Base-by-base conservation (phyloP, 2,797 vertebrate genomes). In the Mormyrops attenuatus region DNA sequence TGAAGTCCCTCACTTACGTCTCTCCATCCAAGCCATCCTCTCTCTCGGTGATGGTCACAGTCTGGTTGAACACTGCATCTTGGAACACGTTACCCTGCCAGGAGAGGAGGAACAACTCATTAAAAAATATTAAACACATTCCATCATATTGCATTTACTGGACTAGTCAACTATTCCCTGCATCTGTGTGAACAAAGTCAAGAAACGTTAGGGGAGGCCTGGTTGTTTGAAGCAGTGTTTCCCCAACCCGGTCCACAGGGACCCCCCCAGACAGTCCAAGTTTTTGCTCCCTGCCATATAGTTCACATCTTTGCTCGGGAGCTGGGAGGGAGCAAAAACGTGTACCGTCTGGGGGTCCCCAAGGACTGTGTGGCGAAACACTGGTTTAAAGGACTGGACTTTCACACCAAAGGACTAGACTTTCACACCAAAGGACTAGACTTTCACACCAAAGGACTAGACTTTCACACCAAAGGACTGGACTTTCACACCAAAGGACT, bases 1-100 rank as follows among this genome's bases (percentile, higher is more conserved):
- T n/a, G 38, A 63, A 15, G 3, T 34, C 50, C 47, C 20, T 20
- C 89, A 94, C 96, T 96, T 92, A 99, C 98, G 98, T 99, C 94
- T 99, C 98, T 95, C 98, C 98, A 91, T 99, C 98, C 69, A 99
- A 92, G 0, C 98, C 98, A 88, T 99, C 98, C 91, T 99, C 98
- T 88, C 90, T 96, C 93, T 99, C 98, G 6, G 97, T 99, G 92
- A 99, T 95, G 49, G 98, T 99, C 90, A 99, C 98, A 0, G 98
- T 99, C 93, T 99, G 98, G 94, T 99, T 99, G 94, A 99, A 99
- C 89, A 99, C 98, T 0, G 98, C 98, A 92, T 99, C 98, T 95
- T 99, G 98, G 94, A 99, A 99, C 53, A 97, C 11, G 3, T 98
- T 98, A 50, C 97, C 98, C 98, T 99, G 87, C 60, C 69, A 50